Base-by-base conservation (phyloP, 2,888 invertebrate species). In the Agrotis segetum region DNA sequence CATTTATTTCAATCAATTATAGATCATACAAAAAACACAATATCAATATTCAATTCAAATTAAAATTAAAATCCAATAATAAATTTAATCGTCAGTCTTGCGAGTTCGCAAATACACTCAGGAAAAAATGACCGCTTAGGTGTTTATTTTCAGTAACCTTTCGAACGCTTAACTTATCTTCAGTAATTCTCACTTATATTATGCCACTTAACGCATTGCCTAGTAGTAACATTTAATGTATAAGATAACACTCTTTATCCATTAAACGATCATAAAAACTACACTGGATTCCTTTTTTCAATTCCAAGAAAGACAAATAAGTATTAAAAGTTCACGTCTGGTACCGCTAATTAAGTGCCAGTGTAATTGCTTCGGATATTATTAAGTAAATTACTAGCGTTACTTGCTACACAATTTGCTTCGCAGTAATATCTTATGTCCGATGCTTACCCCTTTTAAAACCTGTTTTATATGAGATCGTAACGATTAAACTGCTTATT, bases 261-360 rank as follows among this genome's bases (percentile, higher is more conserved):
- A 50, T 69, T 69, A 44, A 61, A 69, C 29, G 47, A 59, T 67
- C 56, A 58, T 53, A 52, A 16, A 53, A 63, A 60, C 55, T 40
- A 60, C 21, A n/a, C 46, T 47, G 29, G 19, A n/a, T 19, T 17
- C 21, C n/a, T 62, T 70, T 74, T 71, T 74, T 71, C 49, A 65
- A 73, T 84, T 79, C 74, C 58, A 58, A 52, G 72, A 71, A 81
- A 49, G 40, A 77, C 70, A 76, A 64, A 79, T 69, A 74, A 60
- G 61, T 71, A 73, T 73, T 68, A 69, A 80, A 82, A 76, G 74
- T 80, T 80, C 66, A 75, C 58, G 63, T 76, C 71, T 75, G 24
- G 53, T 77, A 73, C 79, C 29, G 68, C 63, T 80, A 84, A 84
- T 84, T 80, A 84, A 78, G 84, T 82, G 76, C 75, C 67, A 70